Evolutionary conservation across 2,888 invertebrate genomes (phyloP), one percentile per base, ranked within the genome.

Genomic region (Lochmaea crataegi): DNA sequence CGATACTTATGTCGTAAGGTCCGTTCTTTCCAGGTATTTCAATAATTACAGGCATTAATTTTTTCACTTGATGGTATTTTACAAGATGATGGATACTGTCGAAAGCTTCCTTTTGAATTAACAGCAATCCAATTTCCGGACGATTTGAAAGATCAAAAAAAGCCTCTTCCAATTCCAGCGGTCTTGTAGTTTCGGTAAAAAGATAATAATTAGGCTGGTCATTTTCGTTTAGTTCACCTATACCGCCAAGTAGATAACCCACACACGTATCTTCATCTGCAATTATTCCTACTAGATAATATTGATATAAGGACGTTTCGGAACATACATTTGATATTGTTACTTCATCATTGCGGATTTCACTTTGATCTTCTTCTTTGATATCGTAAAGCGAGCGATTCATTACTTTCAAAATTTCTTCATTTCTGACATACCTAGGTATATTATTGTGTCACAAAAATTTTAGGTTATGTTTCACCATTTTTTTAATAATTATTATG

Each of bases 181-280:
- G 65, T 63, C 68, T 73, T 1, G 77, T 79, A 57, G 75, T 64
- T 45, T 45, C 45, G 18, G 71, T 71, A 14, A 76, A 79, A 10
- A 80, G 61, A 58, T 76, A 78, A 65, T 75, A 81, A 67, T 81
- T 81, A 6, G 78, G 77, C 1, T 45, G 42, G n/a, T 73, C 72
- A 18, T 75, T 64, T 42, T 75, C 75, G 61, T 78, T 71, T 16
- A 76, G 12, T 68, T 81, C 72, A 1, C 81, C 81, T 32, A 80
- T 81, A 22, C 81, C 81, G 60, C 80, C 81, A 18, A 81, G 61
- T n/a, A 80, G 61, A 45, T 79, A 81, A 14, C 81, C 80, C 2
- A 79, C 80, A 42, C 80, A 80, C 2, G 81, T 81, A 58, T 81
- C 81, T 70, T 81, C 81, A 70, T 81, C 81, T 61, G 79, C 81